phyloP scores from a whole-genome alignment of 2,797 vertebrate genomes.

The Poecilia gillii region DNA sequence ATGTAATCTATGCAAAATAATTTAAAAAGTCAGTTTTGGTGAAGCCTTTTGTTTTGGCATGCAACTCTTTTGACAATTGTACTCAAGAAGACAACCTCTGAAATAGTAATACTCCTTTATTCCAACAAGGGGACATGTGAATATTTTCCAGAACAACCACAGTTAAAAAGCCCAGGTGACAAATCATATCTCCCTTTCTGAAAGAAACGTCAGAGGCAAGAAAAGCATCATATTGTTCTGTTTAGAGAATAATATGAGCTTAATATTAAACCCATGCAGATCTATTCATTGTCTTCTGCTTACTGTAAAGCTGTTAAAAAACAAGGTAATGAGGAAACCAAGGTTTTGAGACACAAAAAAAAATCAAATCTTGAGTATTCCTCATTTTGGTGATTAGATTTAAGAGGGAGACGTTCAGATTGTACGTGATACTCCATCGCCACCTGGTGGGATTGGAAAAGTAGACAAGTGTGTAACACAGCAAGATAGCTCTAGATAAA shows the following conservation, averaged over 20 bases:
- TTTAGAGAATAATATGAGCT: not conserved
- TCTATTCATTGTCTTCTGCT: not conserved
- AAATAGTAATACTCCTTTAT: not conserved
- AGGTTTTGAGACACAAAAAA: not conserved
- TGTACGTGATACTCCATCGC: conserved; percentile 16
- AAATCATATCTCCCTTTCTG: not conserved
- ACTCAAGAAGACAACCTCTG: not conserved
- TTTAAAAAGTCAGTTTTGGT: not conserved
- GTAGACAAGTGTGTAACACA: not conserved
- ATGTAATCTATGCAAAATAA: not conserved
- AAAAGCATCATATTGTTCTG: not conserved
- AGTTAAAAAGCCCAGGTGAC: not conserved
- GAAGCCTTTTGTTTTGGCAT: not conserved
- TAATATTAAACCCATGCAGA: not conserved
- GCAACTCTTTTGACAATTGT: not conserved
- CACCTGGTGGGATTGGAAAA: conserved; percentile 43
- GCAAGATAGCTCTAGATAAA: not conserved
- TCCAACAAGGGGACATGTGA: not conserved
- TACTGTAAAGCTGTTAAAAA: not conserved
- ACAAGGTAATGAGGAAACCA: not conserved
- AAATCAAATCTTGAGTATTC: not conserved
- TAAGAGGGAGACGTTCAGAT: not conserved
- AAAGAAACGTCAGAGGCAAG: not conserved
- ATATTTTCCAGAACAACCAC: not conserved
- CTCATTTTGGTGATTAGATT: not conserved